Evolutionary conservation across 2,797 vertebrate genomes (phyloP).

Genomic region (Enoplosus armatus): DNA sequence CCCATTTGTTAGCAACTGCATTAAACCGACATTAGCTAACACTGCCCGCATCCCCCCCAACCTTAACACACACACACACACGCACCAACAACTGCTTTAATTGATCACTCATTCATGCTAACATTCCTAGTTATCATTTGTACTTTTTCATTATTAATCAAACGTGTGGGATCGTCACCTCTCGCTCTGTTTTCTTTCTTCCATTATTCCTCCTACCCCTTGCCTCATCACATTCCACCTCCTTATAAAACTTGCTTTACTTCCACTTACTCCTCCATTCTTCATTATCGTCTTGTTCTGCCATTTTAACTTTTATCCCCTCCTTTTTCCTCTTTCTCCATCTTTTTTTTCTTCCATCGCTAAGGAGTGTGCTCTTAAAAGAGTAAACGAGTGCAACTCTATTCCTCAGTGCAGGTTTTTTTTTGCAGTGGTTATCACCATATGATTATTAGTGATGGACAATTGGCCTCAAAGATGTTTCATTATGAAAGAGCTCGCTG

Average conservation of each 20-base stretch:
- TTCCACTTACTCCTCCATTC: slow-evolving; percentile 24
- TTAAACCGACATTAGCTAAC: slow-evolving; percentile 71
- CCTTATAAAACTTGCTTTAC: slow-evolving; percentile 17
- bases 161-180: neutral
- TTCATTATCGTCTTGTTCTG: slow-evolving; percentile 37
- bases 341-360: slow-evolving; percentile 7
- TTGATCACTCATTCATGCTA: slow-evolving; percentile 50
- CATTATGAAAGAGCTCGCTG: slow-evolving; percentile 83
- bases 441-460: slow-evolving; percentile 87
- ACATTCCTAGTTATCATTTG: slow-evolving; percentile 21
- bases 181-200: slow-evolving; percentile 11
- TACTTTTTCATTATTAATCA: slow-evolving; percentile 54
- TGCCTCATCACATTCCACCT: slow-evolving; percentile 28
- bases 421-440: slow-evolving; percentile 80
- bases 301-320: slow-evolving; percentile 54
- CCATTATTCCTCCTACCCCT: neutral
- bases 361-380: slow-evolving; percentile 49
- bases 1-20: slow-evolving; percentile 70
- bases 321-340: neutral
- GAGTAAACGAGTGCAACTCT: slow-evolving; percentile 68
- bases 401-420: slow-evolving; percentile 65
- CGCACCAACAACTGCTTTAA: slow-evolving; percentile 23
- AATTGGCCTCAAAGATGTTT: slow-evolving; percentile 85
- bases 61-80: slow-evolving; percentile 31
- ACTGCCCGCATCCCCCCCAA: neutral